These are phyloP conservation scores for Rhea americana DNA, from an alignment of 2,113 vertebrate species.

Conservation along the genomic window DNA sequence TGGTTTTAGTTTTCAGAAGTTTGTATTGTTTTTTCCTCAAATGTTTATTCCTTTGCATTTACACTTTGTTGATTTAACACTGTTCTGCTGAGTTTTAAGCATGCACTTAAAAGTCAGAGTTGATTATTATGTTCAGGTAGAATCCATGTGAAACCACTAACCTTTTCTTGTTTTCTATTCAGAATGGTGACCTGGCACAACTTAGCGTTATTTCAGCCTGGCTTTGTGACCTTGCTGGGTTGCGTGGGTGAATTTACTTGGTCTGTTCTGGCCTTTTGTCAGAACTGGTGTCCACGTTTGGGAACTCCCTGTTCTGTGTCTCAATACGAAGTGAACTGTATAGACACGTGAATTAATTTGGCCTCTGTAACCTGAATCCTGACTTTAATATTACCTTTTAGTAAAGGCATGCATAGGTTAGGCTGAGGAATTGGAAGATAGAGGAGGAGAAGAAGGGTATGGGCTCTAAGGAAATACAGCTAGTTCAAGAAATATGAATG, in stretches of 20 bases:
- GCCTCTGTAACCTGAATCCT: background rate
- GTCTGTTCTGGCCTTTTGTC: background rate
- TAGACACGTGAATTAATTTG: background rate
- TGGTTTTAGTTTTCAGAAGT: background rate
- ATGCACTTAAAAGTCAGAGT: background rate
- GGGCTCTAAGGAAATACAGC: background rate
- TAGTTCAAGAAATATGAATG: background rate
- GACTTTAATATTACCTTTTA: background rate
- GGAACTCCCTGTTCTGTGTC: background rate
- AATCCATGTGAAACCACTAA: background rate
- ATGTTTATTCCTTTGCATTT: background rate
- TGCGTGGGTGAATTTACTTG: background rate
- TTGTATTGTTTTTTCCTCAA: background rate
- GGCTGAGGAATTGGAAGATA: background rate
- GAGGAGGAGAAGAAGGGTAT: fast-evolving
- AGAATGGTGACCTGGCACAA: too few relatives aligned
- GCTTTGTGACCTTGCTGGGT: background rate
- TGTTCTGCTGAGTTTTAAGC: background rate
- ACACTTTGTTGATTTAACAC: background rate
- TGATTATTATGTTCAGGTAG: background rate
- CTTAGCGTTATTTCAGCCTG: background rate
- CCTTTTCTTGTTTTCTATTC: background rate
- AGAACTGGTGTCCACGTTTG: background rate
- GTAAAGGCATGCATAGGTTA: fast-evolving
- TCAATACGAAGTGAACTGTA: background rate